Evolutionary conservation across 2,797 vertebrate species (phyloP).

Genomic region (Somateria mollissima): DNA sequence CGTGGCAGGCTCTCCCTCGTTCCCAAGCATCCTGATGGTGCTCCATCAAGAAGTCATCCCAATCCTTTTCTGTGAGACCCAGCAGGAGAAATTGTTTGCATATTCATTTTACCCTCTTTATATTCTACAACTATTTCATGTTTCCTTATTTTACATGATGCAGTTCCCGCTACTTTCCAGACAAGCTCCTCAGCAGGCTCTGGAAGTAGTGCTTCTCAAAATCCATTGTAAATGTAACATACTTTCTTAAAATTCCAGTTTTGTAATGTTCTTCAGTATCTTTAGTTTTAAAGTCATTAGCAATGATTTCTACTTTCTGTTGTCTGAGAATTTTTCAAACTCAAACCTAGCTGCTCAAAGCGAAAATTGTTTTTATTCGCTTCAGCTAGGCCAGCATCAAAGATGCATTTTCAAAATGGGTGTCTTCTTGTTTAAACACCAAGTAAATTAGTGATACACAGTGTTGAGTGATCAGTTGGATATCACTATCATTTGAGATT

Average conservation of each 20-base stretch:
- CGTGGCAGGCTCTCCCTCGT: not conserved
- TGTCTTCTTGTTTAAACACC: not conserved
- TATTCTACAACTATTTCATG: not conserved
- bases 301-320: not conserved
- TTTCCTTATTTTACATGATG: not conserved
- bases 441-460: not conserved
- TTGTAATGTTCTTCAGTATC: not conserved
- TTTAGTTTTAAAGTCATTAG: not conserved
- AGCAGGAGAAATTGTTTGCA: not conserved
- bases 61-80: not conserved
- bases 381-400: not conserved
- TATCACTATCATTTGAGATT: not conserved
- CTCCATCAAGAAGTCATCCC: not conserved
- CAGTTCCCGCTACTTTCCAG: not conserved
- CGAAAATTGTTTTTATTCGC: not conserved
- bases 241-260: not conserved
- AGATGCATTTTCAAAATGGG: not conserved
- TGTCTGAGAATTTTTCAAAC: not conserved
- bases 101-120: not conserved
- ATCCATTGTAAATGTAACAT: not conserved
- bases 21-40: not conserved
- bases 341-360: not conserved
- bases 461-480: rapidly evolving
- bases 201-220: not conserved
- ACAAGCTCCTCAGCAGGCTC: not conserved